Evolutionary conservation across 2,113 vertebrate species (phyloP).

Genomic region (Diadophis punctatus): DNA sequence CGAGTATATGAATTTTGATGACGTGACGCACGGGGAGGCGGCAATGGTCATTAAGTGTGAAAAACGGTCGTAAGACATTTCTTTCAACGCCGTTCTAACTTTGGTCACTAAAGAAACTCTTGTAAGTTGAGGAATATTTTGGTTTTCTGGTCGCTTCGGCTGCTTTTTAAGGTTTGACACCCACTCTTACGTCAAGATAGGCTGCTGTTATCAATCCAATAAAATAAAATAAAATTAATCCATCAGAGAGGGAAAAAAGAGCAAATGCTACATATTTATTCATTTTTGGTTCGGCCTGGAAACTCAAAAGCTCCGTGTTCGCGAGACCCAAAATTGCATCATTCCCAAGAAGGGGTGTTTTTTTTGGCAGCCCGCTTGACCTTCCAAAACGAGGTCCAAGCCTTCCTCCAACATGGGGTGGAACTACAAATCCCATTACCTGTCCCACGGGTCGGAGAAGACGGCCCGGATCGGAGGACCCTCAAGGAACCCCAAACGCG

Average conservation of each 20-base stretch:
- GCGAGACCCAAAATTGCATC: too few species aligned
- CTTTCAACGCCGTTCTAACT: too few species aligned
- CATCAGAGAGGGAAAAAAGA: not conserved
- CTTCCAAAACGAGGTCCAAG: not conserved
- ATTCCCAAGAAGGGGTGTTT: too few species aligned
- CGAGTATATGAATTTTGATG: too few species aligned
- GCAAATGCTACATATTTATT: not conserved
- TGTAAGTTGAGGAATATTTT: not conserved
- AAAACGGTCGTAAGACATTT: too few species aligned
- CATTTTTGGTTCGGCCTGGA: not conserved
- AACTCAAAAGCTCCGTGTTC: rapidly evolving
- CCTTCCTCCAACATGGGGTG: not conserved
- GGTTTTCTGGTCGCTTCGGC: too few species aligned
- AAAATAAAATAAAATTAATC: not conserved
- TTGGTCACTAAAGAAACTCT: not conserved
- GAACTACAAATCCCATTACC: not conserved
- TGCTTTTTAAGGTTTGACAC: not conserved
- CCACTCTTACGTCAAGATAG: not conserved
- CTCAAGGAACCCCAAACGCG: not conserved
- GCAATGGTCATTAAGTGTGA: too few species aligned
- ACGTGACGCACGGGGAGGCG: too few species aligned
- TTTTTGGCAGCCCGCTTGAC: too few species aligned
- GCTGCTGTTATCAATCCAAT: rapidly evolving
- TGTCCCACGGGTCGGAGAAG: not conserved
- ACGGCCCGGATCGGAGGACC: not conserved